Evolutionary conservation across 2,113 vertebrate species (phyloP), one percentile per base, ranked within the genome.

Genomic region (Serinus canaria): DNA sequence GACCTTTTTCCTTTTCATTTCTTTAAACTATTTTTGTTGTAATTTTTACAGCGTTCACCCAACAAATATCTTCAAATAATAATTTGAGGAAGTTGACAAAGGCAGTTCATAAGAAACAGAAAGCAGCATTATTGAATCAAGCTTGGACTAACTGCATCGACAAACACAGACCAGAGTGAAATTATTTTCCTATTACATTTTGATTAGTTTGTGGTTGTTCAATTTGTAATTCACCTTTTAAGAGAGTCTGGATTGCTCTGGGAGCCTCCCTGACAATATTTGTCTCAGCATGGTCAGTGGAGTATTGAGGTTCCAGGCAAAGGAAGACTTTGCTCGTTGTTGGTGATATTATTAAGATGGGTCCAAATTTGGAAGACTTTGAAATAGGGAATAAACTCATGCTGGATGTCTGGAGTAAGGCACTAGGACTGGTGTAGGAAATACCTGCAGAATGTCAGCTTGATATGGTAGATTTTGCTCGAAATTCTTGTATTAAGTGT

Each of bases 141-240:
- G 19, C 37, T 91, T 95, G 55, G 68, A 80, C 90, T 94, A 91
- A 83, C 78, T 77, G 20, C 79, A 92, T 35, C 94, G 92, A 74
- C 70, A 91, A 94, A 86, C 77, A 87, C 11, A 95, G 47, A 73
- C 23, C 75, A 91, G 72, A 87, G 58, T 82, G 39, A 90, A 94
- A 94, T 94, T 69, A 88, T 97, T 94, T 91, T 87, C 82, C 75
- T 90, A 80, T 92, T 92, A 81, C 6, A 77, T 90, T 95, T 91
- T 95, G 39, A 91, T 95, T 95, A 62, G 43, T 77, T 90, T 95
- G 93, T 88, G 78, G 63, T 77, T 90, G 62, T 79, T 81, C 82
- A 79, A 33, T 66, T 92, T 70, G 49, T 74, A 95, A 86, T 95
- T 88, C 88, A 74, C 35, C 47, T 91, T 95, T 76, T 91, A 93